A percentile compares a stretch with the other conserved stretches of the same genome.
These are phyloP conservation scores for Eclectus roratus DNA, from an alignment of 2,113 vertebrate species.

Conservation along the genomic window DNA sequence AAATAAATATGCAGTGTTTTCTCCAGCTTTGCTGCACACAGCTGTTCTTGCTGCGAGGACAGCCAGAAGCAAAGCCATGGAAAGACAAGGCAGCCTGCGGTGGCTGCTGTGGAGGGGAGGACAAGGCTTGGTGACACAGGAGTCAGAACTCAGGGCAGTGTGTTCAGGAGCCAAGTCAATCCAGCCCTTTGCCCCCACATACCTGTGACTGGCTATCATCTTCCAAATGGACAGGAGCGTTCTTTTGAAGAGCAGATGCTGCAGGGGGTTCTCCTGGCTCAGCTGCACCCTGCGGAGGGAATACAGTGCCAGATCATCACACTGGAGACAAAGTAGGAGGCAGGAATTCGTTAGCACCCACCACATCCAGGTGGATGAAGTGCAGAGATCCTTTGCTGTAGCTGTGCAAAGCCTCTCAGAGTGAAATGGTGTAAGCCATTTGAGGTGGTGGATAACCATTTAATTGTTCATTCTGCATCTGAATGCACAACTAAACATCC, in stretches of 20 bases:
- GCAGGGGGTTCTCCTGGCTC: slow-evolving; percentile 50
- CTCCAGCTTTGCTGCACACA: neutral
- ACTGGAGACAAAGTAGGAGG: neutral
- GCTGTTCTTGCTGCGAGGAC: neutral
- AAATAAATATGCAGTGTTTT: slow-evolving; percentile 21
- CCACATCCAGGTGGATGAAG: neutral
- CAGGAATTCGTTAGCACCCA: neutral
- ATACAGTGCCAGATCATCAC: neutral
- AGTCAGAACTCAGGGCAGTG: neutral
- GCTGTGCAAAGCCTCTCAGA: neutral
- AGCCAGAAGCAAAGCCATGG: neutral
- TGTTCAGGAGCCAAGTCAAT: neutral
- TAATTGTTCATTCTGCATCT: neutral
- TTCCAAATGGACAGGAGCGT: slow-evolving; percentile 78
- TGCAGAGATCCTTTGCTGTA: neutral
- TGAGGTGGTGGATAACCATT: neutral
- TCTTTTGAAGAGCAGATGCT: slow-evolving; percentile 71
- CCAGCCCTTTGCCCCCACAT: neutral
- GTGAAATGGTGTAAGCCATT: neutral
- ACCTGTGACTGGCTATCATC: slow-evolving; percentile 80
- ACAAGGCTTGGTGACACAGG: neutral
- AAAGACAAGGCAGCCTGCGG: neutral
- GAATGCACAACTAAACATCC: neutral
- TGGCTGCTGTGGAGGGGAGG: neutral
- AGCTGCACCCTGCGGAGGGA: slow-evolving; percentile 42